These are phyloP conservation scores for Neogobius melanostomus DNA, from an alignment of 2,113 vertebrate genomes.

Conservation along the genomic window DNA sequence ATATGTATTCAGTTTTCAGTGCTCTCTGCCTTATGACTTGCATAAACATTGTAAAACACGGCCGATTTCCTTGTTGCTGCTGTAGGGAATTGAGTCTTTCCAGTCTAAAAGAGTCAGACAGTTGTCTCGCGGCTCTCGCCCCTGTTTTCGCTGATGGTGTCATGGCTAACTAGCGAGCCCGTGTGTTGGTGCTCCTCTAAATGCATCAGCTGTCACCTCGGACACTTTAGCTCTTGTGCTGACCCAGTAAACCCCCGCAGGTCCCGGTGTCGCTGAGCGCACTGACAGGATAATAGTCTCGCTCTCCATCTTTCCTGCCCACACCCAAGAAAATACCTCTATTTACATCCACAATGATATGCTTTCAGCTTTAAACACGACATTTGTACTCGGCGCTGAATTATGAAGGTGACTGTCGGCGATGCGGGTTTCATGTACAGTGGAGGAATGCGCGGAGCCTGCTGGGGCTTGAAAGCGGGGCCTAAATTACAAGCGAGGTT, in stretches of 20 bases:
- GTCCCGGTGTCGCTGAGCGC: constrained; percentile 16
- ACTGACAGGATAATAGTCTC: constrained; percentile 53
- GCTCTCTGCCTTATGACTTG: too few species aligned
- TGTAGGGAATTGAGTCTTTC: too few species aligned
- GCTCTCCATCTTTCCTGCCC: constrained; percentile 21
- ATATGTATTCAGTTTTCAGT: too few species aligned
- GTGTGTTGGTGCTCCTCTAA: constrained; percentile 45
- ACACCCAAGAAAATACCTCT: constrained; percentile 37
- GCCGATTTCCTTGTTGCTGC: too few species aligned
- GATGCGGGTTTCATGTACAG: constrained; percentile 26
- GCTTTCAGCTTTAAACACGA: constrained; percentile 38
- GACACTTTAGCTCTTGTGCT: constrained; percentile 28
- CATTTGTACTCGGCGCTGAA: constrained; percentile 39
- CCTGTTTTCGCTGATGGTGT: not conserved
- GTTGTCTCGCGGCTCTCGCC: not conserved
- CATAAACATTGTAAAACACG: too few species aligned
- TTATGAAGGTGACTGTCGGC: constrained; percentile 46
- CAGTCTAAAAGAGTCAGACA: not conserved
- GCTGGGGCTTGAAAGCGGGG: constrained; percentile 45
- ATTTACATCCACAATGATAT: constrained; percentile 35
- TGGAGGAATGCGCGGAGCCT: constrained; percentile 55
- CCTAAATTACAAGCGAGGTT: constrained; percentile 46
- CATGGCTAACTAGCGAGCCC: constrained; percentile 8
- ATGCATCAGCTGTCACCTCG: constrained; percentile 50
- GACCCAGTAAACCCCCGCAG: constrained; percentile 31